Conservation (phyloP, 2,797 vertebrate genomes). For the Falco rusticolus region DNA sequence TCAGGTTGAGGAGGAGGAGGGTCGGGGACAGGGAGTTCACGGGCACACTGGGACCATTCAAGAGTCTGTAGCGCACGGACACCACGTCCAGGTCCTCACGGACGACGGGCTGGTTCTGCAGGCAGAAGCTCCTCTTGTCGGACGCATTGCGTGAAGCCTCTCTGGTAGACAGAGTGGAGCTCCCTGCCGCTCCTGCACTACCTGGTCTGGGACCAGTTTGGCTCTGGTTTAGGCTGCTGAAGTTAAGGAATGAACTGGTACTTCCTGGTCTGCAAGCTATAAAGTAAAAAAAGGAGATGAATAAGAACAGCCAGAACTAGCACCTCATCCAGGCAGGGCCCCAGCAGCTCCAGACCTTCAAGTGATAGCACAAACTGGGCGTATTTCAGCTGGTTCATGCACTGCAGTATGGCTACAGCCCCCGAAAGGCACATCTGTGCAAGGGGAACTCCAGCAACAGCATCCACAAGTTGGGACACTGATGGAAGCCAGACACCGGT, state of each 20-base stretch:
- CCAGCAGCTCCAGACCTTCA: not conserved
- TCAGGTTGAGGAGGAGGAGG: constrained; percentile 83
- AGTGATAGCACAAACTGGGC: not conserved
- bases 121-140: constrained; percentile 65
- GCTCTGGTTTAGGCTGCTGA: constrained; percentile 62
- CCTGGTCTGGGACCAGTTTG: not conserved
- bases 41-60: constrained; percentile 76
- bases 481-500: not conserved
- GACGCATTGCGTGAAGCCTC: fast-evolving
- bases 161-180: not conserved
- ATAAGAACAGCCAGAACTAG: not conserved
- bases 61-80: constrained; percentile 83
- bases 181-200: not conserved
- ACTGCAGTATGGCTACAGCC: not conserved
- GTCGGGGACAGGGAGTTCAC: constrained; percentile 78
- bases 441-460: not conserved
- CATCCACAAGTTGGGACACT: not conserved
- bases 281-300: not conserved
- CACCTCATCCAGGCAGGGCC: not conserved
- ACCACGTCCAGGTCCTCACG: constrained; percentile 88
- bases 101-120: constrained; percentile 82
- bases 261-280: constrained; percentile 86
- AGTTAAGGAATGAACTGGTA: constrained; percentile 50
- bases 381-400: not conserved
- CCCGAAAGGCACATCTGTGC: not conserved